Percentiles rank a stretch among this genome's conserved stretches.
phyloP scores from a whole-genome alignment of 2,797 vertebrate species.

The Somateria mollissima region DNA sequence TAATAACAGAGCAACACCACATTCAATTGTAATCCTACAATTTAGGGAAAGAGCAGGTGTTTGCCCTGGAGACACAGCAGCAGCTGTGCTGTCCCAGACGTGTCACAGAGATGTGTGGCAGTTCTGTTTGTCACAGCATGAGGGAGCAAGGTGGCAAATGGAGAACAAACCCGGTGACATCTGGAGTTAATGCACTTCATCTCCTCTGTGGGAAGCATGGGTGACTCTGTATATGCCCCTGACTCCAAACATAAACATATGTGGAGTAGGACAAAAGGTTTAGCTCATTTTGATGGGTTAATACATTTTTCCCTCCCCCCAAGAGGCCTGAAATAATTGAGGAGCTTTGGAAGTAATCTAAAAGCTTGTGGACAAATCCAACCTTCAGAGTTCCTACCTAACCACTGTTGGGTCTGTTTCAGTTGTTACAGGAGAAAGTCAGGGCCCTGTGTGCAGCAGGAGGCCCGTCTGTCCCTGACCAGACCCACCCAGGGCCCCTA shows the following conservation, averaged over 20 bases:
- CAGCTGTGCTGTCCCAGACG: neutral
- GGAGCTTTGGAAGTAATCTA: neutral
- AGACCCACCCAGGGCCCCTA: neutral
- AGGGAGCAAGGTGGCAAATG: neutral
- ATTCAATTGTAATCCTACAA: neutral
- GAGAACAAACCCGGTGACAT: neutral
- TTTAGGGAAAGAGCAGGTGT: neutral
- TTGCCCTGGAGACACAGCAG: neutral
- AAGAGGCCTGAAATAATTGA: neutral
- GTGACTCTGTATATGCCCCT: neutral
- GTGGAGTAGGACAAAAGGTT: fast-evolving
- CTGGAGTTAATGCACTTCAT: neutral
- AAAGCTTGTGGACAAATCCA: neutral
- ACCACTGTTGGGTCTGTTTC: neutral
- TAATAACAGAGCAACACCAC: too few species aligned
- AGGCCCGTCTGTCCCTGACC: neutral
- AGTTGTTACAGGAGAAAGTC: neutral
- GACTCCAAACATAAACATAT: neutral
- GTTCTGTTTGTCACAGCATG: neutral
- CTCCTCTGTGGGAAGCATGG: neutral
- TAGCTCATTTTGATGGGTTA: neutral
- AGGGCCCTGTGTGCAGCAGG: too few species aligned
- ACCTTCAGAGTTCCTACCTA: neutral
- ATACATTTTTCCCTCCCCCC: neutral
- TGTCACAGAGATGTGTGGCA: neutral